Conservation (phyloP, 2,797 vertebrate genomes). For the Argyrosomus regius region DNA sequence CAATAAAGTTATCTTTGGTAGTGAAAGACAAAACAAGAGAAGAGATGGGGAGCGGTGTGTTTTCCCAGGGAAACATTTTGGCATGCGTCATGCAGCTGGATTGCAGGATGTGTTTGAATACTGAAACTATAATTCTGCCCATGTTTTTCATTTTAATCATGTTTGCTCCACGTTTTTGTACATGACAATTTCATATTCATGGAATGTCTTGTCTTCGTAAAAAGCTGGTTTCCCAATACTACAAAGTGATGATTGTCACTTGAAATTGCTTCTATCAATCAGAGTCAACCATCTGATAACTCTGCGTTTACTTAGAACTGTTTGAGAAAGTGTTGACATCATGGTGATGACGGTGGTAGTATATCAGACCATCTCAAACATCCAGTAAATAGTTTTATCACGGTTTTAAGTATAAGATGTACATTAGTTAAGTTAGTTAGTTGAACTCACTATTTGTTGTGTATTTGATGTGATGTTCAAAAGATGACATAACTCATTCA, state of each 20-base stretch:
- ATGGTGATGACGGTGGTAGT: too few relatives aligned
- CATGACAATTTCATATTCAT: slow-evolving; percentile 22
- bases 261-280: too few relatives aligned
- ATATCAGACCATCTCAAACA: too few relatives aligned
- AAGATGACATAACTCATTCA: too few relatives aligned
- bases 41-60: background rate
- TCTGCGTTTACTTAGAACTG: too few relatives aligned
- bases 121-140: slow-evolving; percentile 29
- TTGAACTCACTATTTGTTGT: too few relatives aligned
- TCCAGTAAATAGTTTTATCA: too few relatives aligned
- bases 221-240: background rate
- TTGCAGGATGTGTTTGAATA: background rate
- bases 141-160: slow-evolving; percentile 31
- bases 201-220: background rate
- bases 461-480: too few relatives aligned
- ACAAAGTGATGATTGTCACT: background rate
- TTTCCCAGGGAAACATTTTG: background rate
- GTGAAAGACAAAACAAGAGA: background rate
- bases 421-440: too few relatives aligned
- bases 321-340: too few relatives aligned
- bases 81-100: slow-evolving; percentile 1
- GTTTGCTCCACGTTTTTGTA: background rate
- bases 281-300: too few relatives aligned
- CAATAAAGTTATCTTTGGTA: background rate
- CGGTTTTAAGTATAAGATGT: too few relatives aligned